A percentile compares a stretch with the other conserved stretches of the same genome.
Evolutionary conservation across 2,888 invertebrate species (phyloP).

Genomic region (Mimas tiliae): DNA sequence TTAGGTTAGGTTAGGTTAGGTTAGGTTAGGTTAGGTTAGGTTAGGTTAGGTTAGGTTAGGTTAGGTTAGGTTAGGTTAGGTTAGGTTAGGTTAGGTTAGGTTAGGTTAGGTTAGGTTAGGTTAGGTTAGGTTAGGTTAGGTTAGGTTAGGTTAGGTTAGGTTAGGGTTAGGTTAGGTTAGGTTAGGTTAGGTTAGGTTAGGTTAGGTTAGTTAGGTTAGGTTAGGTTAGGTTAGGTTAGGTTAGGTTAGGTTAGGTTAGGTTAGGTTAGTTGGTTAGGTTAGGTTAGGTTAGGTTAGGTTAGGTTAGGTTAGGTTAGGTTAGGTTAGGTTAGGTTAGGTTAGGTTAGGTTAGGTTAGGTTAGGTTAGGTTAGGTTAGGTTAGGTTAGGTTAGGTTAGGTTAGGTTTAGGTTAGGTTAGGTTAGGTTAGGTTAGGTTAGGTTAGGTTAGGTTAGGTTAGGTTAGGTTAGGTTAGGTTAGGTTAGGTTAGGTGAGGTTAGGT

Average conservation of each 20-base stretch:
- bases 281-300: constrained; percentile 39
- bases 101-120: constrained; percentile 30
- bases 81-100: constrained; percentile 31
- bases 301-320: constrained; percentile 41
- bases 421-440: constrained; percentile 42
- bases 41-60: constrained; percentile 38
- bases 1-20: constrained; percentile 38
- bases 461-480: constrained; percentile 40
- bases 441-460: constrained; percentile 41
- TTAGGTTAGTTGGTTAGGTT: constrained; percentile 37
- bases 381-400: constrained; percentile 42
- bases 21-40: constrained; percentile 37
- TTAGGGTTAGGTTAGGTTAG: constrained; percentile 27
- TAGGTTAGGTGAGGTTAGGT: constrained; percentile 39
- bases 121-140: constrained; percentile 28
- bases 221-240: constrained; percentile 37
- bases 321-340: constrained; percentile 39
- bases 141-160: constrained; percentile 29
- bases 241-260: constrained; percentile 39
- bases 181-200: constrained; percentile 30
- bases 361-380: constrained; percentile 40
- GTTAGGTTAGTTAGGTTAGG: constrained; percentile 35
- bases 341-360: constrained; percentile 38
- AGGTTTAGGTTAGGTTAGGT: constrained; percentile 42
- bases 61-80: constrained; percentile 35